Conservation (phyloP, 2,113 vertebrate genomes). For the Vombatus ursinus region DNA sequence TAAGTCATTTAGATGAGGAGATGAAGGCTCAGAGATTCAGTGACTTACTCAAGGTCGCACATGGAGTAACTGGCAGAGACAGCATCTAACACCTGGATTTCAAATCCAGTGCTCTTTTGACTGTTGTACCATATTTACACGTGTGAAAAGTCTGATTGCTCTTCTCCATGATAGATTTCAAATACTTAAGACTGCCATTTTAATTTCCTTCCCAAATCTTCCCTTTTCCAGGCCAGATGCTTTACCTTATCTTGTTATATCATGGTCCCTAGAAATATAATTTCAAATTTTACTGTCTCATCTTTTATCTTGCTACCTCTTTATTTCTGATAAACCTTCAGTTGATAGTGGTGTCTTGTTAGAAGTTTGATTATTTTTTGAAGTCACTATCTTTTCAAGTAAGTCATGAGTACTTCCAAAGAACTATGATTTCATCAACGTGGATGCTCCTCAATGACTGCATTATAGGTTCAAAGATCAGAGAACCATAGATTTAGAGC, state of each 20-base stretch:
- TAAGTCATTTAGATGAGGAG: not conserved
- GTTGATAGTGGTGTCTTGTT: not conserved
- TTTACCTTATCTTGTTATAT: not conserved
- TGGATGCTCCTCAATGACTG: not conserved
- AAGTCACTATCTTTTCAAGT: not conserved
- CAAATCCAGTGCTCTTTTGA: not conserved
- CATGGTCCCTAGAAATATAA: not conserved
- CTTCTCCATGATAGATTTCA: not conserved
- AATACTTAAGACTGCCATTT: not conserved
- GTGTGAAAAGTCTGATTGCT: not conserved
- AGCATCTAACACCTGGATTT: not conserved
- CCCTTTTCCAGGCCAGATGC: not conserved
- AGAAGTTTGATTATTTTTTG: not conserved
- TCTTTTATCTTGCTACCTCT: not conserved
- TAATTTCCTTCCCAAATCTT: not conserved
- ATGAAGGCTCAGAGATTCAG: not conserved
- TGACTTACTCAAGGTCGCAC: not conserved
- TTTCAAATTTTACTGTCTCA: not conserved
- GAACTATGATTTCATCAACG: not conserved
- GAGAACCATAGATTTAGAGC: not conserved
- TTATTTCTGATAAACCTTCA: not conserved
- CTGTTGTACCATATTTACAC: not conserved
- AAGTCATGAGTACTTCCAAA: not conserved
- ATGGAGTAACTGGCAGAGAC: not conserved
- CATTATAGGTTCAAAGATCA: not conserved